Conservation (phyloP, 2,888 invertebrate species). For the Rhogogaster chlorosoma region DNA sequence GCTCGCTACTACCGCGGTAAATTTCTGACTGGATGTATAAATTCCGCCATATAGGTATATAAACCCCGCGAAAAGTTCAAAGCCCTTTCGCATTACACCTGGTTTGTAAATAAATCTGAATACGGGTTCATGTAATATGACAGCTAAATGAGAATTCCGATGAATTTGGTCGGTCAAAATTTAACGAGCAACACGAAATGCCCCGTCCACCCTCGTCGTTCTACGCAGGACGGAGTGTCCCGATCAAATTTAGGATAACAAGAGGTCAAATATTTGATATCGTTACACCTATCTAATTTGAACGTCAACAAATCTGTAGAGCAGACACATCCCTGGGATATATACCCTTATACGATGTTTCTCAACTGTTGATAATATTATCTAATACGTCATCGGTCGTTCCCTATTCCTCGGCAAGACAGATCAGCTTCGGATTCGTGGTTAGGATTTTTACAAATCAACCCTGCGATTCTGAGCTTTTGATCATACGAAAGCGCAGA, state of each 20-base stretch:
- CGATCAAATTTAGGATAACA: conserved; percentile 41
- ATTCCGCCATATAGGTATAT: background rate
- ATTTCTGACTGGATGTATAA: background rate
- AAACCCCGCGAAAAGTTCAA: background rate
- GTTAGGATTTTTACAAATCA: background rate
- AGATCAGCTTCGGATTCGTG: background rate
- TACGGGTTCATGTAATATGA: background rate
- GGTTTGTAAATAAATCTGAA: background rate
- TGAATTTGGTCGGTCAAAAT: background rate
- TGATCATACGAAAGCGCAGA: background rate
- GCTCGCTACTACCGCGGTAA: background rate
- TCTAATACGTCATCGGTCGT: background rate
- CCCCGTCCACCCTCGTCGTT: background rate
- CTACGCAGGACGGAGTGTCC: background rate
- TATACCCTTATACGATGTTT: background rate
- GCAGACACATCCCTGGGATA: background rate
- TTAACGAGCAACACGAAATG: conserved; percentile 27
- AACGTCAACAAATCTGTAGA: conserved; percentile 20
- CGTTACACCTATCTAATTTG: conserved; percentile 11
- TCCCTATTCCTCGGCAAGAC: background rate
- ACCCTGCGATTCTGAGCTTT: too few relatives aligned
- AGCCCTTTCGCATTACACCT: background rate
- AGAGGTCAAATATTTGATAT: conserved; percentile 39
- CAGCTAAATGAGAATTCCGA: background rate
- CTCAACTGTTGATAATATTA: background rate